Base-by-base conservation (phyloP, 2,113 vertebrate species). In the Psilopogon haemacephalus region DNA sequence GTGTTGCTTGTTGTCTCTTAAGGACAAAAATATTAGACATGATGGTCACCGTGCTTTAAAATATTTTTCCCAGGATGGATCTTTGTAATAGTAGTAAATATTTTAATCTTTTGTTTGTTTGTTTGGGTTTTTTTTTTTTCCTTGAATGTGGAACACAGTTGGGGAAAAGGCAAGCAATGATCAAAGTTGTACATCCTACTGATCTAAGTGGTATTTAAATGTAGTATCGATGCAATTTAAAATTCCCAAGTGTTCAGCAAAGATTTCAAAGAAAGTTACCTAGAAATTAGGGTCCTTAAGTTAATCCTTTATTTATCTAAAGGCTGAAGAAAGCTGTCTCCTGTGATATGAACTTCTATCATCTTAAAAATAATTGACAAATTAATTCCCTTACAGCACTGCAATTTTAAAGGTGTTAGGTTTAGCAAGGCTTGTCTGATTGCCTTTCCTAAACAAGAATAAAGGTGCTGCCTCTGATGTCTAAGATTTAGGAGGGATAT, bases 281-380 rank as follows among this genome's bases (percentile, higher is more conserved):
- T 94, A 89, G 90, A 97, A 97, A 85, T 96, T 94, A 75, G 52
- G 37, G 64, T 96, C 95, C 92, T 96, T 93, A 93, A 65, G 86
- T 97, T 98, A 97, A 97, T 97, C 95, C 97, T 97, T 93, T 95
- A 95, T 97, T 98, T 97, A 94, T 97, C 93, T 95, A 85, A 97
- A 96, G 88, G 94, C 95, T 97, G 86, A 97, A 96, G 86, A 93
- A 96, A 95, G 40, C 86, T 95, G 84, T 97, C 96, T 81, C 95
- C 72, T 97, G 91, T 97, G 94, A 93, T 97, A 97, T 79, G 90
- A 97, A 95, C 93, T 95, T 93, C 94, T 97, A 64, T 97, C 78
- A 91, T 84, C 97, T 97, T 97, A 94, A 97, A 97, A 97, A 96
- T 97, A 97, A 97, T 97, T 97, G 97, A 96, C 92, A 94, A 96